Percentiles rank a stretch among this genome's conserved stretches.
Conservation (phyloP, 2,113 vertebrate species). For the Dasyornis broadbenti region DNA sequence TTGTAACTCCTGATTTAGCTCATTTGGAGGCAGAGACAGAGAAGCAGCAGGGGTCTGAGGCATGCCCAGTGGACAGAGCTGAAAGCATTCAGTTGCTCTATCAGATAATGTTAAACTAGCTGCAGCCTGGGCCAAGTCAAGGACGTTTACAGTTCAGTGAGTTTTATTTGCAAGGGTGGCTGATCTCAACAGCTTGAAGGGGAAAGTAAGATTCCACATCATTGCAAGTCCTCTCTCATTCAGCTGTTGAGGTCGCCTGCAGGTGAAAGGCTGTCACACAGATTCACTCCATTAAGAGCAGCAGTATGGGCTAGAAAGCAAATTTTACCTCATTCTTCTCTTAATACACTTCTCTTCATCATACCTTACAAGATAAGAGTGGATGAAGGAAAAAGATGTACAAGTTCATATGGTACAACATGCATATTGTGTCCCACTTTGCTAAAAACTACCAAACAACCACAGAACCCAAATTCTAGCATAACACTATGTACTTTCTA, state of each 20-base stretch:
- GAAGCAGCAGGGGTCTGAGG: slow-evolving; percentile 33
- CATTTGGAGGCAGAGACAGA: neutral
- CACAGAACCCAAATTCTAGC: neutral
- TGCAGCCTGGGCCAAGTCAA: slow-evolving; percentile 65
- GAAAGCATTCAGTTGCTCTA: slow-evolving; percentile 29
- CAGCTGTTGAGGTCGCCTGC: slow-evolving; percentile 74
- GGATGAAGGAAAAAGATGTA: slow-evolving; percentile 54
- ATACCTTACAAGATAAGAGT: slow-evolving; percentile 82
- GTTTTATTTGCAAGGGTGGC: slow-evolving; percentile 53
- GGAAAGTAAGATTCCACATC: slow-evolving; percentile 33
- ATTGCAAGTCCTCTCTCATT: neutral
- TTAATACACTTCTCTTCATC: slow-evolving; percentile 87
- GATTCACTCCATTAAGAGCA: slow-evolving; percentile 29
- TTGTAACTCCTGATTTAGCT: slow-evolving; percentile 2
- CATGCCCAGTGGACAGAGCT: slow-evolving; percentile 65
- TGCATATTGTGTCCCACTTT: neutral
- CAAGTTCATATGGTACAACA: neutral
- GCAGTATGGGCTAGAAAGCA: slow-evolving; percentile 43
- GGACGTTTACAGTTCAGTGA: slow-evolving; percentile 18
- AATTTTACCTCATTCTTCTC: slow-evolving; percentile 88
- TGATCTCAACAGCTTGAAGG: slow-evolving; percentile 75
- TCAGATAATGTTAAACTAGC: slow-evolving; percentile 28
- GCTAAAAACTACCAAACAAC: neutral
- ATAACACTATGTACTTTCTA: neutral
- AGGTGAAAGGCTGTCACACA: slow-evolving; percentile 40